These are phyloP conservation scores for Ramazzottius varieornatus DNA, from an alignment of 2,888 invertebrate species.

Conservation along the genomic window DNA sequence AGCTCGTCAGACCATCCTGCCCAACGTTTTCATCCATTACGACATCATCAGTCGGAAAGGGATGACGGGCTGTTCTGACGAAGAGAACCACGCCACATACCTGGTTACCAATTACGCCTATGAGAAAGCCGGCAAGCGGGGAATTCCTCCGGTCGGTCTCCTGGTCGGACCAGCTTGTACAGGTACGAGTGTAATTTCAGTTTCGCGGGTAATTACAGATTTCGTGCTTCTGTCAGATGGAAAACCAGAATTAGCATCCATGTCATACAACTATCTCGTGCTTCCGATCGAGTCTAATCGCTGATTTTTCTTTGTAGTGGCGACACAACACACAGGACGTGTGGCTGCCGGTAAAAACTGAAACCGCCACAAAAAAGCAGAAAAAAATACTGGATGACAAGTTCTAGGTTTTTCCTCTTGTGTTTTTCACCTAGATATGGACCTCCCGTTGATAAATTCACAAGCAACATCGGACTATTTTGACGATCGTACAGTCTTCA, in stretches of 20 bases:
- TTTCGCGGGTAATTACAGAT: too few species aligned
- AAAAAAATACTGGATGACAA: too few species aligned
- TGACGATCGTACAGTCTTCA: not conserved
- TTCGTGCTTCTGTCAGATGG: too few species aligned
- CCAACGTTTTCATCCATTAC: not conserved
- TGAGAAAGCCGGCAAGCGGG: not conserved
- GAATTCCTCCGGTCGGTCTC: not conserved
- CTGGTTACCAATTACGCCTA: not conserved
- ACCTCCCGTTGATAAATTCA: not conserved
- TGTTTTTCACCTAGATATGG: not conserved
- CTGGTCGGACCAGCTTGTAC: not conserved
- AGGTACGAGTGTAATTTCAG: too few species aligned
- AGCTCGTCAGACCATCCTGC: not conserved
- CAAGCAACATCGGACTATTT: slow-evolving; percentile 1
- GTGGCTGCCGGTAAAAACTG: not conserved
- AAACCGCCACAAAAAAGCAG: too few species aligned
- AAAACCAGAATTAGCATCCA: too few species aligned
- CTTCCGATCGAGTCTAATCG: too few species aligned
- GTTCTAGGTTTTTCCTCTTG: too few species aligned
- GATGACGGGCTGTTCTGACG: not conserved
- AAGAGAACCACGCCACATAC: slow-evolving; percentile 1
- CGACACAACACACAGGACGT: not conserved
- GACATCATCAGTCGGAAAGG: not conserved
- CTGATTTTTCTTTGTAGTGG: not conserved
- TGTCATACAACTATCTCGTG: too few species aligned